Conservation (phyloP, 1,140 invertebrate genomes). For the Nephotettix cincticeps region DNA sequence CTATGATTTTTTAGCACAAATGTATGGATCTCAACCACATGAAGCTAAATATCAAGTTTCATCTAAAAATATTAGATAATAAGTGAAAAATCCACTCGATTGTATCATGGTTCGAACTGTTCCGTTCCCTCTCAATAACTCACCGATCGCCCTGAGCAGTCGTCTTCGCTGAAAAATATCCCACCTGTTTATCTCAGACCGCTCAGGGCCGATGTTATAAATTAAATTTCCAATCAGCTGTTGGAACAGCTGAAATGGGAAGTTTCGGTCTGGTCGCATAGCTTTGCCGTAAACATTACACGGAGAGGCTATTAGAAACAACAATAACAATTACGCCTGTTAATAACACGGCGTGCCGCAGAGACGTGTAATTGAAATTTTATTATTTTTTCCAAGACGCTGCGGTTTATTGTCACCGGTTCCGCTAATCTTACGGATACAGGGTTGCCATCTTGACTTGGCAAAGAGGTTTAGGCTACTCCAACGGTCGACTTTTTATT, state of each 20-base stretch:
- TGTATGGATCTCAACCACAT: too few species aligned
- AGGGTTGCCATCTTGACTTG: too few species aligned
- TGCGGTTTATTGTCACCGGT: constrained; percentile 13
- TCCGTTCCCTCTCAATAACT: neutral
- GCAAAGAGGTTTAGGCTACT: too few species aligned
- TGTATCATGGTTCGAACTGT: neutral
- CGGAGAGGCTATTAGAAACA: neutral
- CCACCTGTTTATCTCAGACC: neutral
- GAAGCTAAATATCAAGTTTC: too few species aligned
- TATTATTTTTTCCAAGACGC: constrained; percentile 11
- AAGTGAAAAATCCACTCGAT: too few species aligned
- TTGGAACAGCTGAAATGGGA: neutral
- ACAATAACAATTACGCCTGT: constrained; percentile 9
- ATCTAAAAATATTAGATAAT: too few species aligned
- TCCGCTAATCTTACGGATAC: too few species aligned
- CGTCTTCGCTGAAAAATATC: neutral
- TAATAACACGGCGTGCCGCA: neutral
- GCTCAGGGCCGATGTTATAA: constrained; percentile 1
- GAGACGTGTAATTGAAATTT: constrained; percentile 11
- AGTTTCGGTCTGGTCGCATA: too few species aligned
- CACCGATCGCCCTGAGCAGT: neutral
- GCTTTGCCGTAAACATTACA: too few species aligned
- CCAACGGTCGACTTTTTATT: too few species aligned
- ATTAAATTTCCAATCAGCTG: constrained; percentile 19
- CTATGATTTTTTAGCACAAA: too few species aligned